These are phyloP conservation scores for Cathartes aura DNA, from an alignment of 2,113 vertebrate species.

Conservation along the genomic window DNA sequence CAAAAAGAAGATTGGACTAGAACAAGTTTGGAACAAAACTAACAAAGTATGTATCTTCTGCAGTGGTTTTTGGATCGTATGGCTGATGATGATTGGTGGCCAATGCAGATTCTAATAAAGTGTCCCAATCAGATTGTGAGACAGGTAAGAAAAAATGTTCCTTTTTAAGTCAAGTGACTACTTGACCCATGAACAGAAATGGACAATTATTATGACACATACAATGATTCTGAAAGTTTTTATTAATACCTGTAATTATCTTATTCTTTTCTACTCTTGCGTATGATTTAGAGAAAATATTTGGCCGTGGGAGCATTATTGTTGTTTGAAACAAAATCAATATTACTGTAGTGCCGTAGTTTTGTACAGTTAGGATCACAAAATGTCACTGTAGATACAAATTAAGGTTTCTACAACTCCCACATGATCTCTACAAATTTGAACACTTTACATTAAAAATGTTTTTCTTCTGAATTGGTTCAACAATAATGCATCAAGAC, in stretches of 20 bases:
- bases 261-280: neutral
- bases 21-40: slow-evolving; percentile 33
- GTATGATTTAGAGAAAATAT: neutral
- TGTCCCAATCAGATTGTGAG: slow-evolving; percentile 99
- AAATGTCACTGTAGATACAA: neutral
- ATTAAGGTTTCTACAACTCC: neutral
- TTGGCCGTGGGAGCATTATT: neutral
- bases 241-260: neutral
- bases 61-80: slow-evolving; percentile 99
- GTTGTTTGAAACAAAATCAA: neutral
- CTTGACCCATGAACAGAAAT: neutral
- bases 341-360: accelerated
- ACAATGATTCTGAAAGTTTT: neutral
- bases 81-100: slow-evolving; percentile 99
- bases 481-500: neutral
- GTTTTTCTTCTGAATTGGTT: neutral
- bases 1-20: slow-evolving; percentile 48
- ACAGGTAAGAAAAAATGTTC: slow-evolving; percentile 82
- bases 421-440: neutral
- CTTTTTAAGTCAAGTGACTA: neutral
- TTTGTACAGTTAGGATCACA: neutral
- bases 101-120: slow-evolving; percentile 99
- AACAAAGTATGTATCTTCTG: slow-evolving; percentile 58
- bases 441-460: neutral
- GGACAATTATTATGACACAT: neutral